Base-by-base conservation (phyloP, 2,888 invertebrate genomes). In the Darwinula stevensoni region DNA sequence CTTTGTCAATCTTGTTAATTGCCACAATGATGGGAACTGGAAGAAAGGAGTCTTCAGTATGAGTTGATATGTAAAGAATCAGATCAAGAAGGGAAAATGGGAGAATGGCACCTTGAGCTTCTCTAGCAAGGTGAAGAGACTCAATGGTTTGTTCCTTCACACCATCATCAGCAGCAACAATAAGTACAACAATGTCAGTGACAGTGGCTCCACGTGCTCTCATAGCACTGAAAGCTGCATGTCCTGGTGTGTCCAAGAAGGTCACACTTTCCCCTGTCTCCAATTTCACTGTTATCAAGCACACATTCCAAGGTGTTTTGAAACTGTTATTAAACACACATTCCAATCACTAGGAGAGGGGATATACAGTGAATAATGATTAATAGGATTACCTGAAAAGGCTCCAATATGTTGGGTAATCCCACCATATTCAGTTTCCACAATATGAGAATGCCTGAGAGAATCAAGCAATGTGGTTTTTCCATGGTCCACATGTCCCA, bases 401-500 rank as follows among this genome's bases (percentile, higher is more conserved):
- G 97, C 97, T 29, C 97, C 94, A 43, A 97, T 91, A 48, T 94
- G 94, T 50, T 97, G 97, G 0, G 97, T 97, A 37, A 97, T 97
- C 13, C 97, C 97, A 2, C 97, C 97, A 50, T 84, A 88, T 57
- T 99, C 97, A 18, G 68, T 61, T 22, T 71, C 70, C 0, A 82
- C 91, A 3, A 94, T 69, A 26, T 69, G 62, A 0, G 84, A 70
- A 39, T 82, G 64, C 31, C 91, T 54, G 17, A 94, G 51, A 1
- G 76, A 61, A 53, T 94, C 94, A 4, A 97, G 54, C 3, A 99
- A 57, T 0, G 94, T 94, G 3, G 97, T 97, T 61, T 97, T 94
- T 3, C 97, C 97, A 56, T 97, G 97, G 59, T 97, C 97, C 2
- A 97, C 91, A 52, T 99, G 97, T 0, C 97, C 97, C 94, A 97